A percentile compares a stretch with the other conserved stretches of the same genome.
Evolutionary conservation across 1,140 invertebrate species (phyloP).

Genomic region (Drosophila takahashii): DNA sequence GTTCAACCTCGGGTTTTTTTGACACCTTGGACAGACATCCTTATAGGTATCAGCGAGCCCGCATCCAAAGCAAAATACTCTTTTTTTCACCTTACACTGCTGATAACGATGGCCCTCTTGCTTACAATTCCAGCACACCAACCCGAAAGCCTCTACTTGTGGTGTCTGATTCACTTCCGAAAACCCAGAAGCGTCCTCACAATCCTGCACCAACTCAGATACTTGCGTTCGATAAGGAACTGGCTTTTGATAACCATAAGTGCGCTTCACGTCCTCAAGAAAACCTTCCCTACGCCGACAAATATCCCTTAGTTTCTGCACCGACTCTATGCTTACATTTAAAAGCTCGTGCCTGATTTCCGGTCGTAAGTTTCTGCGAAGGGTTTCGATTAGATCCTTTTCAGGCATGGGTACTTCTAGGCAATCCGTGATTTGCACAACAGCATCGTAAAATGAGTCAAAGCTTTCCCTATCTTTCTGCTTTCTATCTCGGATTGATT

Average conservation of each 20-base stretch:
- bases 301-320: background rate
- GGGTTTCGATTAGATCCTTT: conserved; percentile 1
- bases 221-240: no score
- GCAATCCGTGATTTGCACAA: background rate
- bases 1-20: no score
- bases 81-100: background rate
- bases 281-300: background rate
- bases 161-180: no score
- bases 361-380: background rate
- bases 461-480: background rate
- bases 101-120: background rate
- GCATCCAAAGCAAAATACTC: background rate
- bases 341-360: conserved; percentile 1
- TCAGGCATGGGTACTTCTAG: background rate
- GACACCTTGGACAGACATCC: no score
- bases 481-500: background rate
- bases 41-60: background rate
- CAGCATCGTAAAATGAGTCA: background rate
- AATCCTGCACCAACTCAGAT: no score
- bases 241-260: background rate
- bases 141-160: background rate
- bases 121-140: background rate
- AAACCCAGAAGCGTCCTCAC: no score
- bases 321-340: background rate
- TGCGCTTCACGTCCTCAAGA: background rate